phyloP scores from a whole-genome alignment of 2,113 vertebrate genomes.

The Ammodytes dubius region DNA sequence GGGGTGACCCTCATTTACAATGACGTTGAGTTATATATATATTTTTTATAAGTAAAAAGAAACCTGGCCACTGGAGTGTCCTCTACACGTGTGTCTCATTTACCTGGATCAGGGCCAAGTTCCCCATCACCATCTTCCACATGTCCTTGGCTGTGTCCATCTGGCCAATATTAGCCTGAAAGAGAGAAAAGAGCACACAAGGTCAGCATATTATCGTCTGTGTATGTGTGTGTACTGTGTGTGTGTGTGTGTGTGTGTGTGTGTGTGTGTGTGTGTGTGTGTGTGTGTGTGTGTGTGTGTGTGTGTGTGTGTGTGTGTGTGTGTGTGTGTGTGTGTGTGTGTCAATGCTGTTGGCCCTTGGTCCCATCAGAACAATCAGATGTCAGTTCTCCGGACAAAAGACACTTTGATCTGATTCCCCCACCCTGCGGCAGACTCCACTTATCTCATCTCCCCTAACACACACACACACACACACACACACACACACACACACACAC shows the following conservation, averaged over 20 bases:
- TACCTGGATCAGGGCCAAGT: conserved; percentile 98
- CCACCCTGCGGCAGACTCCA: conserved; percentile 78
- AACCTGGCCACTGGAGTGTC: not conserved
- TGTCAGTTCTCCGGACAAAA: conserved; percentile 81
- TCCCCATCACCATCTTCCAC: conserved; percentile 97
- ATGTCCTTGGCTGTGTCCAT: conserved; percentile 98
- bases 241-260: conserved; percentile 22
- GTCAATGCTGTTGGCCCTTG: conserved; percentile 51
- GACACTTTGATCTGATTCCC: conserved; percentile 78
- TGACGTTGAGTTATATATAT: no score
- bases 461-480: not conserved
- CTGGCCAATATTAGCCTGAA: conserved; percentile 96
- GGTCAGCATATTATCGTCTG: conserved; percentile 34
- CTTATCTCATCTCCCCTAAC: conserved; percentile 80
- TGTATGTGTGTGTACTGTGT: not conserved
- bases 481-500: conserved; percentile 5
- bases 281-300: conserved; percentile 20
- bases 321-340: not conserved
- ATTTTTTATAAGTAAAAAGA: no score
- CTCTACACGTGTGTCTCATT: not conserved
- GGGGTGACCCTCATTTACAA: no score
- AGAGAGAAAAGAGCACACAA: conserved; percentile 53
- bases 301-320: conserved; percentile 12
- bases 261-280: conserved; percentile 19
- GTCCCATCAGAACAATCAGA: conserved; percentile 77